Evolutionary conservation across 2,113 vertebrate genomes (phyloP).

Genomic region (Saimiri boliviensis): DNA sequence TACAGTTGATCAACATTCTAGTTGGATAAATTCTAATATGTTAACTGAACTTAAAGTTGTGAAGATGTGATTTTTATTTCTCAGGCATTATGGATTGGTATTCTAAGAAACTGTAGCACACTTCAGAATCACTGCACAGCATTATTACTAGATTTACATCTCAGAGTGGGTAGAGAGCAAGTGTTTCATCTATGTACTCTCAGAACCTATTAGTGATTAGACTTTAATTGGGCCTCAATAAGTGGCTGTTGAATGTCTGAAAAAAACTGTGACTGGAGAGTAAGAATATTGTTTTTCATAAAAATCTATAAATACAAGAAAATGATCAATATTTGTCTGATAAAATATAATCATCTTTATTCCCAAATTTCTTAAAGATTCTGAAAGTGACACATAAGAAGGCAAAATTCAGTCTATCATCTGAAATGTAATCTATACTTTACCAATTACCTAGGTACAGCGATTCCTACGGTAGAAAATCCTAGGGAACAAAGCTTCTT

Average conservation of each 20-base stretch:
- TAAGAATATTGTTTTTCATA: background rate
- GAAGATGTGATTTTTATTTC: background rate
- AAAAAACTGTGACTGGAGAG: background rate
- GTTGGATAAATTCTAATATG: background rate
- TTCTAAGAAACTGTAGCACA: background rate
- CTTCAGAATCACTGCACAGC: background rate
- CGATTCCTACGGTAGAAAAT: background rate
- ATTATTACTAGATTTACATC: background rate
- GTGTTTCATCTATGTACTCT: background rate
- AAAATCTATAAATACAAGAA: background rate
- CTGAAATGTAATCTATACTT: background rate
- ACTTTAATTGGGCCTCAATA: background rate
- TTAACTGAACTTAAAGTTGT: background rate
- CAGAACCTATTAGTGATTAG: background rate
- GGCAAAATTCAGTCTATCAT: background rate
- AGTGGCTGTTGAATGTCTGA: background rate
- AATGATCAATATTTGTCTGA: conserved; percentile 1
- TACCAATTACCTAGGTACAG: background rate
- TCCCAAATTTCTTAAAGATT: background rate
- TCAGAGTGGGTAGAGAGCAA: background rate
- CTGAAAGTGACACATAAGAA: background rate
- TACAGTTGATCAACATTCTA: background rate
- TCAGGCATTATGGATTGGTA: background rate
- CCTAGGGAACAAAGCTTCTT: background rate
- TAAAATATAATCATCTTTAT: background rate